Conservation (phyloP, 1,140 invertebrate species). For the Platyscapa corneri region DNA sequence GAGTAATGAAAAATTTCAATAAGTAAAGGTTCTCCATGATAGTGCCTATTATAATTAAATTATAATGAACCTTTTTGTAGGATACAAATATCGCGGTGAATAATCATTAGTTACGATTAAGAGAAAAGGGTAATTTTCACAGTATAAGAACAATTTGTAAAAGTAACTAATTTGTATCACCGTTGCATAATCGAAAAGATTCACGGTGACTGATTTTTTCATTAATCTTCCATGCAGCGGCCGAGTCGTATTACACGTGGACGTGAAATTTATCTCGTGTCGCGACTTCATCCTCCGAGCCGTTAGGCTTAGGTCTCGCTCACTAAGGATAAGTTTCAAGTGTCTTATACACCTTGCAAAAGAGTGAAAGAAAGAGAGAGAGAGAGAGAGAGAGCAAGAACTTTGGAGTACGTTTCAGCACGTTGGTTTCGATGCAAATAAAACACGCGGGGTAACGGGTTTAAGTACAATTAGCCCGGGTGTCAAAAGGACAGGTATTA, state of each 20-base stretch:
- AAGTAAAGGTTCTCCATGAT: neutral
- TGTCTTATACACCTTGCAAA: conserved; percentile 32
- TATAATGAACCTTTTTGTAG: neutral
- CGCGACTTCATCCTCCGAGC: conserved; percentile 43
- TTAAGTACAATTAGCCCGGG: conserved; percentile 60
- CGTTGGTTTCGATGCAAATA: conserved; percentile 52
- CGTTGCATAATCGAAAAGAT: conserved; percentile 35
- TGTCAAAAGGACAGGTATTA: conserved; percentile 62
- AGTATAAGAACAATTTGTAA: neutral
- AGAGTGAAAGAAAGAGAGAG: neutral
- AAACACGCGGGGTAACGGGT: conserved; percentile 49
- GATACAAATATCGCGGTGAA: neutral
- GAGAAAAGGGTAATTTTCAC: neutral
- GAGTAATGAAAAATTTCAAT: neutral
- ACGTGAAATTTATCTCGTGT: conserved; percentile 46
- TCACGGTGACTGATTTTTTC: conserved; percentile 44
- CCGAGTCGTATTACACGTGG: conserved; percentile 20
- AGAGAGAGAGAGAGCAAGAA: neutral
- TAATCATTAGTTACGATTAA: neutral
- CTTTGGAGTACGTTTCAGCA: neutral
- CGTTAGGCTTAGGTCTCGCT: conserved; percentile 42
- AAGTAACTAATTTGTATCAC: conserved; percentile 31
- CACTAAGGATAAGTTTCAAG: conserved; percentile 25
- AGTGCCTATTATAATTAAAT: neutral
- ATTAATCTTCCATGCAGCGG: conserved; percentile 22